Evolutionary conservation across 2,113 vertebrate species (phyloP).

Genomic region (Sigmodon hispidus): DNA sequence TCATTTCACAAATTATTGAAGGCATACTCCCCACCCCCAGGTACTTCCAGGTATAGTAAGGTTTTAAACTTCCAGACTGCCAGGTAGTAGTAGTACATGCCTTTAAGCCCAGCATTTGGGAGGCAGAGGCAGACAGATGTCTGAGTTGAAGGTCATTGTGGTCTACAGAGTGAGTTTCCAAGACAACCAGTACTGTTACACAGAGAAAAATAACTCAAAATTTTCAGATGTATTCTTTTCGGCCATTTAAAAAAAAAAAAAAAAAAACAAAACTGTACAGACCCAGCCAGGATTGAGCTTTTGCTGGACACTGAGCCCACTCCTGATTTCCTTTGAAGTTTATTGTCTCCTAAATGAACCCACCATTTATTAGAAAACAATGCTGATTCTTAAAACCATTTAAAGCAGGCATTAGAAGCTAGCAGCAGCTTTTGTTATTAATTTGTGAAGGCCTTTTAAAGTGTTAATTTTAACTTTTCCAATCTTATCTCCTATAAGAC

Average conservation of each 20-base stretch:
- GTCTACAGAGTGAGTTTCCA: background rate
- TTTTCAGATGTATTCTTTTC: slow-evolving; percentile 10
- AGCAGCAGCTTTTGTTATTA: background rate
- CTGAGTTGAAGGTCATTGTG: background rate
- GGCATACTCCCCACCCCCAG: background rate
- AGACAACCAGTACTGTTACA: background rate
- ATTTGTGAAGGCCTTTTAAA: background rate
- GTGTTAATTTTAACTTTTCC: slow-evolving; percentile 29
- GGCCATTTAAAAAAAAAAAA: background rate
- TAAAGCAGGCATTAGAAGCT: background rate
- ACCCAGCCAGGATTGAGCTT: background rate
- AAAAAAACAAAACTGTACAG: background rate
- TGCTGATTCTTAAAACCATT: background rate
- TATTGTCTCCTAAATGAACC: background rate
- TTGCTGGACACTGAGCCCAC: background rate
- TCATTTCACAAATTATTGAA: slow-evolving; percentile 23
- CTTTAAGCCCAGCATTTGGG: background rate
- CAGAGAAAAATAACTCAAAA: background rate
- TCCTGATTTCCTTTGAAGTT: background rate
- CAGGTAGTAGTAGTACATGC: background rate
- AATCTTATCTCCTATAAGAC: background rate
- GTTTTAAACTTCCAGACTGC: slow-evolving; percentile 1
- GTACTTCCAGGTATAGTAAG: slow-evolving; percentile 36
- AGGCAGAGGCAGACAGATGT: background rate
- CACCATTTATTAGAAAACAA: background rate